These are phyloP conservation scores for Herminia tarsipennalis DNA, from an alignment of 2,888 invertebrate genomes.

Conservation along the genomic window DNA sequence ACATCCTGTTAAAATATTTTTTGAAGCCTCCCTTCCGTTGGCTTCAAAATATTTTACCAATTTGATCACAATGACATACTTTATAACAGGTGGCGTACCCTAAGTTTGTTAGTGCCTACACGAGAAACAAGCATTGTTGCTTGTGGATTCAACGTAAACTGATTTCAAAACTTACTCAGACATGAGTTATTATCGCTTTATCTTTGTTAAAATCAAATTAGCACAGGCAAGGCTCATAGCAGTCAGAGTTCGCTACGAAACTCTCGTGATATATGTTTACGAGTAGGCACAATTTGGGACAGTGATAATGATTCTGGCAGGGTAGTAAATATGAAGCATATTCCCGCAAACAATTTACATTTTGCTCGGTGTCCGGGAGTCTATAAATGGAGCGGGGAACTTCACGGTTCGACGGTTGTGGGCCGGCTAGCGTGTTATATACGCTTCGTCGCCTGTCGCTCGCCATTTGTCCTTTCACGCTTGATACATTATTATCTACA, in stretches of 20 bases:
- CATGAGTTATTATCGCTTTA: conserved; percentile 4
- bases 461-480: conserved; percentile 39
- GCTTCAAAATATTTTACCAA: too few relatives aligned
- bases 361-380: conserved; percentile 41
- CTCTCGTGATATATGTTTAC: conserved; percentile 20
- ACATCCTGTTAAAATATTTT: too few relatives aligned
- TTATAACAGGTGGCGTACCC: conserved; percentile 14
- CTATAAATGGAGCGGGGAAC: conserved; percentile 66
- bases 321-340: conserved; percentile 33
- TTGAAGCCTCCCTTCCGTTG: too few relatives aligned
- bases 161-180: conserved; percentile 24
- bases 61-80: background rate
- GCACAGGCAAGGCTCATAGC: conserved; percentile 8
- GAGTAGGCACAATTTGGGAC: conserved; percentile 15
- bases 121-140: conserved; percentile 8
- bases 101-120: conserved; percentile 31
- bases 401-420: conserved; percentile 62
- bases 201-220: conserved; percentile 12
- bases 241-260: conserved; percentile 8
- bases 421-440: conserved; percentile 60
- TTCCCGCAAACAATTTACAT: conserved; percentile 41
- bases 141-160: conserved; percentile 17
- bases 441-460: conserved; percentile 61
- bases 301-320: conserved; percentile 17
- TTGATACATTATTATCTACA: conserved; percentile 35